Evolutionary conservation across 2,113 vertebrate genomes (phyloP).

Genomic region (Cariama cristata): DNA sequence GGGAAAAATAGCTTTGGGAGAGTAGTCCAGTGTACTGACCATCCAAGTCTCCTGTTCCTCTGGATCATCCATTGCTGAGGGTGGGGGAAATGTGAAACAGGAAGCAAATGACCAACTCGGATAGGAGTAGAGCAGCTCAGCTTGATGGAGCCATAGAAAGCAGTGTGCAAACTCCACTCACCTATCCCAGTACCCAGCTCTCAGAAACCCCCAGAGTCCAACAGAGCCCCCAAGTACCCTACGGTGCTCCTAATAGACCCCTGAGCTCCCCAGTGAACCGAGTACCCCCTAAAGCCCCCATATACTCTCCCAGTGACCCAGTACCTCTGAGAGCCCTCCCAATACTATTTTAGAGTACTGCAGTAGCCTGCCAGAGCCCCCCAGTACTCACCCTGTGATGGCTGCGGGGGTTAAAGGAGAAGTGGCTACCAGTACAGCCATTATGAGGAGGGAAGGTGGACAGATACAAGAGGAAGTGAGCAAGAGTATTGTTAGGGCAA

Average conservation of each 20-base stretch:
- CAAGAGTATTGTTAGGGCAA: not conserved
- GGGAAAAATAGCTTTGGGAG: not conserved
- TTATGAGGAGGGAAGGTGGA: not conserved
- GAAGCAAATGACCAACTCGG: not conserved
- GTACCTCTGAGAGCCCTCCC: not conserved
- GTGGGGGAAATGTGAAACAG: not conserved
- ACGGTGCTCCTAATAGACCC: not conserved
- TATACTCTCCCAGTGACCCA: not conserved
- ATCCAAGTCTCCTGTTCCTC: not conserved
- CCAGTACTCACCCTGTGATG: not conserved
- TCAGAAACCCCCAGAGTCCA: not conserved
- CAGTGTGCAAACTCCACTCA: not conserved
- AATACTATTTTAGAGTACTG: not conserved
- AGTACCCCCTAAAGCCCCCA: not conserved
- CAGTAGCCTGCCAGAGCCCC: not conserved
- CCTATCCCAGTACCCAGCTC: too few relatives aligned
- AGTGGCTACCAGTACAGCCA: not conserved
- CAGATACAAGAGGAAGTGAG: not conserved
- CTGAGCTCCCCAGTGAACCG: not conserved
- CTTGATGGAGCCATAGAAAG: not conserved
- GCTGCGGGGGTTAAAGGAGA: not conserved
- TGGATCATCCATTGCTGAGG: not conserved
- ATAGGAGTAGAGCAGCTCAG: not conserved
- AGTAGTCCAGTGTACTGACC: not conserved
- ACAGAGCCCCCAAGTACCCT: not conserved